These are phyloP conservation scores for Neodiprion lecontei DNA, from an alignment of 1,140 invertebrate species.

Conservation along the genomic window DNA sequence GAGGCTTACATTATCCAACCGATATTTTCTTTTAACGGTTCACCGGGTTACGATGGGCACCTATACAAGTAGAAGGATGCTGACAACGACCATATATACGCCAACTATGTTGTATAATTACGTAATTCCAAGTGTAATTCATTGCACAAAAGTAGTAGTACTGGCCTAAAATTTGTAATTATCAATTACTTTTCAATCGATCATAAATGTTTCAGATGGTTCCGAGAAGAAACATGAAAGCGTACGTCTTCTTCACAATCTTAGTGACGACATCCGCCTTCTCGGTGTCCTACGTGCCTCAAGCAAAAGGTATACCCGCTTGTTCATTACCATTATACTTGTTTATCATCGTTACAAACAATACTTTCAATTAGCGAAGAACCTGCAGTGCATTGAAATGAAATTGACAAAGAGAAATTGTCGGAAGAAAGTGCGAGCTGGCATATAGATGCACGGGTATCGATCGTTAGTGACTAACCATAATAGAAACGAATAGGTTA, in stretches of 20 bases:
- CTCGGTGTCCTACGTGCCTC: conserved; percentile 37
- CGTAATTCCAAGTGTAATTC: too few species aligned
- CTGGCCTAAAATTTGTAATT: not conserved
- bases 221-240: conserved; percentile 37
- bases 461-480: not conserved
- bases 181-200: not conserved
- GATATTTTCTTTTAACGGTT: too few species aligned
- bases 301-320: conserved; percentile 33
- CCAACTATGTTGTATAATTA: too few species aligned
- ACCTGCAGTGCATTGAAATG: not conserved
- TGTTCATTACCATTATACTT: not conserved
- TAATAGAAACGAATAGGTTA: not conserved
- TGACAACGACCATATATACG: too few species aligned
- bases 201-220: conserved; percentile 47
- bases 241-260: conserved; percentile 46
- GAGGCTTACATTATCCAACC: too few species aligned
- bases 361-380: too few species aligned
- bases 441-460: not conserved
- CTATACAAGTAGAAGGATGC: too few species aligned
- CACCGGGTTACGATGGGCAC: too few species aligned
- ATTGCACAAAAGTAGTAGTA: too few species aligned
- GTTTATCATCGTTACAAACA: too few species aligned
- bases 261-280: conserved; percentile 45
- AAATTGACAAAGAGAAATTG: not conserved
- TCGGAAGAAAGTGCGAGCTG: conserved; percentile 1